These are phyloP conservation scores for Ameiurus melas DNA, from an alignment of 2,113 vertebrate genomes.

Conservation along the genomic window DNA sequence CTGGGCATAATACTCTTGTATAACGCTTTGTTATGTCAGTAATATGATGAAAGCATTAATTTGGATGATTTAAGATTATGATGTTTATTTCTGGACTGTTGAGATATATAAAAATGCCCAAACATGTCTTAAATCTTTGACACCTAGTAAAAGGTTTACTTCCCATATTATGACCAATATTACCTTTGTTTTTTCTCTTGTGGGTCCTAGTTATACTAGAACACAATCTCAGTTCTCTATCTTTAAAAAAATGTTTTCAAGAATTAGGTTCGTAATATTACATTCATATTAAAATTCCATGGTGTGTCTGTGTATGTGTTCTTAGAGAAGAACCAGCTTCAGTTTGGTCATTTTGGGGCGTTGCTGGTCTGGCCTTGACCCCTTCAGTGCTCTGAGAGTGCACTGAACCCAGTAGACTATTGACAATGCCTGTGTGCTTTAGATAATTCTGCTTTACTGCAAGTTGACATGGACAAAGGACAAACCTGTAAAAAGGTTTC, in stretches of 20 bases:
- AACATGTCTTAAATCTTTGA: not conserved
- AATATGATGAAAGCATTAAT: constrained; percentile 4
- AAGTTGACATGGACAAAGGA: constrained; percentile 36
- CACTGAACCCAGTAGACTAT: constrained; percentile 76
- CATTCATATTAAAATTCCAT: not conserved
- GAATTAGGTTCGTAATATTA: not conserved
- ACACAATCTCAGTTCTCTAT: not conserved
- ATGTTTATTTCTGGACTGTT: not conserved
- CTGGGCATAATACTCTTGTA: constrained; percentile 10
- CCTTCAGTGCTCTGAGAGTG: constrained; percentile 55
- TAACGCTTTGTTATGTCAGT: not conserved
- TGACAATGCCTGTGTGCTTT: constrained; percentile 71
- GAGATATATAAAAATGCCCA: not conserved
- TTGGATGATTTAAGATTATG: not conserved
- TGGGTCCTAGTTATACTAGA: not conserved
- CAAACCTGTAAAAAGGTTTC: constrained; percentile 39
- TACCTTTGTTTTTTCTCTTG: not conserved
- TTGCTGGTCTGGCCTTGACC: constrained; percentile 75
- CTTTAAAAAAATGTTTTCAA: not conserved
- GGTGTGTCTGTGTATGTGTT: not conserved
- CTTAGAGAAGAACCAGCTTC: constrained; percentile 9
- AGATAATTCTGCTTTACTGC: constrained; percentile 67
- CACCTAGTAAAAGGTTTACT: not conserved
- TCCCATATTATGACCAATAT: not conserved
- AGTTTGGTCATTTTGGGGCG: constrained; percentile 46